Conservation (phyloP, 2,888 invertebrate species). For the Dilophus febrilis region DNA sequence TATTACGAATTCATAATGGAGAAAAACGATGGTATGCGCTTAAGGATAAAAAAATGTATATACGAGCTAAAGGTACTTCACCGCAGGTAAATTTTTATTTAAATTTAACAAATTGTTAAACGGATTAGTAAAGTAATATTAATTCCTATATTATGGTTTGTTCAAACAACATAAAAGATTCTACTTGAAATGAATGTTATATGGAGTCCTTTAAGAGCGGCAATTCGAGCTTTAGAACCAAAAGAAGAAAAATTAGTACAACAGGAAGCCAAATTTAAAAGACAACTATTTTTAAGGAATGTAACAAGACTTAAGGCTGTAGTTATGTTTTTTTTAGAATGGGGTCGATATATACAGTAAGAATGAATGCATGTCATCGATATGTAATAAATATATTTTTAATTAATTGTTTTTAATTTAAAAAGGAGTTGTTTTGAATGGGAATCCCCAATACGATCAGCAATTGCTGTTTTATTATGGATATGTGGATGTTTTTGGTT, state of each 20-base stretch:
- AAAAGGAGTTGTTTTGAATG: conserved; percentile 88
- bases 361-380: conserved; percentile 18
- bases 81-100: conserved; percentile 38
- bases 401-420: neutral
- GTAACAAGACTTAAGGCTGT: conserved; percentile 83
- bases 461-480: conserved; percentile 69
- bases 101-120: too few species aligned
- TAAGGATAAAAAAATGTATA: conserved; percentile 85
- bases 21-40: conserved; percentile 91
- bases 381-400: neutral
- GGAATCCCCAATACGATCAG: conserved; percentile 78
- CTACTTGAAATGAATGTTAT: conserved; percentile 77
- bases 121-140: too few species aligned
- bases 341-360: conserved; percentile 82
- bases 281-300: conserved; percentile 84
- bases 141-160: neutral
- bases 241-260: conserved; percentile 91
- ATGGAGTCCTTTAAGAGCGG: conserved; percentile 87
- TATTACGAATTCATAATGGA: conserved; percentile 70
- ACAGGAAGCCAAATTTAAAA: conserved; percentile 87
- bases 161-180: too few species aligned
- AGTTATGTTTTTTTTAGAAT: conserved; percentile 72
- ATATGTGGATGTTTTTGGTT: conserved; percentile 83
- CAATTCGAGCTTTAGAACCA: conserved; percentile 82
- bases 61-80: conserved; percentile 78